These are phyloP conservation scores for Crypturellus undulatus DNA, from an alignment of 2,113 vertebrate species.

Conservation along the genomic window DNA sequence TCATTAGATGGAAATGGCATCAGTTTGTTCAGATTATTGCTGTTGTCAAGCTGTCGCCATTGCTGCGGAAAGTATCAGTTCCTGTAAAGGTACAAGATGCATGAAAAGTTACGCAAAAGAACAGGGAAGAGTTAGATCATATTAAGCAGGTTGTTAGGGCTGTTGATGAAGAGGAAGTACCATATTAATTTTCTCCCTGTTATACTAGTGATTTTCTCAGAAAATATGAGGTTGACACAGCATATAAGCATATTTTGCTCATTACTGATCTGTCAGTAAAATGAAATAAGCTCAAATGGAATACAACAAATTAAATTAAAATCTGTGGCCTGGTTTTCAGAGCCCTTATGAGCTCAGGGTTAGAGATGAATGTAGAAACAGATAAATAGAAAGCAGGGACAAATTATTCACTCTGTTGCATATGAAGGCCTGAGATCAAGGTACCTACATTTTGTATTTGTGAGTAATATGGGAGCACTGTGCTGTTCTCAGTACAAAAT, in stretches of 20 bases:
- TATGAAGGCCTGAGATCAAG: neutral
- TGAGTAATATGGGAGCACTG: neutral
- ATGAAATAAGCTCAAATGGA: neutral
- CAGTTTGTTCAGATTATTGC: neutral
- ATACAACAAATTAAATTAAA: neutral
- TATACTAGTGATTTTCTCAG: neutral
- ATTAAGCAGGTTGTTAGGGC: neutral
- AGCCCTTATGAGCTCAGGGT: neutral
- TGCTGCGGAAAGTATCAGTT: neutral
- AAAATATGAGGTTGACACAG: neutral
- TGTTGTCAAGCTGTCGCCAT: neutral
- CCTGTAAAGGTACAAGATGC: neutral
- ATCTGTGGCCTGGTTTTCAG: neutral
- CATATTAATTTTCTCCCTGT: neutral
- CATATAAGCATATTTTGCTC: neutral
- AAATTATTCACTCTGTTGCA: neutral
- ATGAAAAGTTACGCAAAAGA: neutral
- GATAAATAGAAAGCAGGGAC: neutral
- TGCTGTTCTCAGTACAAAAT: neutral
- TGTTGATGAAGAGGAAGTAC: neutral
- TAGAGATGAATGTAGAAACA: neutral
- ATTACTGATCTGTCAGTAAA: neutral
- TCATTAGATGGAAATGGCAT: neutral
- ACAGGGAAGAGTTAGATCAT: neutral
- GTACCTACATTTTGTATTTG: neutral